phyloP scores from a whole-genome alignment of 2,888 invertebrate genomes.

The Physocephala rufipes region DNA sequence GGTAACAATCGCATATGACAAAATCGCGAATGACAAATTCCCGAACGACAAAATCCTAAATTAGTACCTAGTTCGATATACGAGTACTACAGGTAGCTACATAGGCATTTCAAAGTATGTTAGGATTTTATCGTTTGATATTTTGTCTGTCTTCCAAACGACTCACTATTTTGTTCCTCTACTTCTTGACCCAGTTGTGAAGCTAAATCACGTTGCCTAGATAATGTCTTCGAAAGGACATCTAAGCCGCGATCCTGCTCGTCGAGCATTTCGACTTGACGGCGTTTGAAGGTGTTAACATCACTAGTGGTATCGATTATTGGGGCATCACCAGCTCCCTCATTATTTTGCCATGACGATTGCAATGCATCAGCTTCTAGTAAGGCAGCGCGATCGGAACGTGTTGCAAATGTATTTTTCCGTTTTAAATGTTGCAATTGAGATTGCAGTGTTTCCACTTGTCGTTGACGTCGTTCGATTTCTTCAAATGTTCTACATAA shows the following conservation, averaged over 20 bases:
- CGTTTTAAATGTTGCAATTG: constrained; percentile 70
- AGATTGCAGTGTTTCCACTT: constrained; percentile 71
- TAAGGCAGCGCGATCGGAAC: constrained; percentile 43
- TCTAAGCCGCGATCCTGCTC: constrained; percentile 83
- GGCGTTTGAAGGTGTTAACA: constrained; percentile 67
- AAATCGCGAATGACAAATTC: too few species aligned
- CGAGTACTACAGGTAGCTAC: too few species aligned
- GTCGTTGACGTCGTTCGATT: constrained; percentile 70
- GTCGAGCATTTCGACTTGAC: constrained; percentile 72
- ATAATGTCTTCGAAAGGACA: constrained; percentile 76
- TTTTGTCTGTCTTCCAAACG: too few species aligned
- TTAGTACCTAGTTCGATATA: too few species aligned
- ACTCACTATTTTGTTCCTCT: constrained; percentile 78
- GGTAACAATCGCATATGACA: too few species aligned
- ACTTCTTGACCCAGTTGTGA: constrained; percentile 79
- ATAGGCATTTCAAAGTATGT: too few species aligned
- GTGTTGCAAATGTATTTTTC: constrained; percentile 49
- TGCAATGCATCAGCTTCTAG: constrained; percentile 39
- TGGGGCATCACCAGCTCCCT: constrained; percentile 65
- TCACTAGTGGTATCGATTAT: constrained; percentile 61
- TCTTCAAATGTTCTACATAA: constrained; percentile 70
- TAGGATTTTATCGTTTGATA: too few species aligned
- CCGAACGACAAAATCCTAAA: too few species aligned
- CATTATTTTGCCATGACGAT: constrained; percentile 50
- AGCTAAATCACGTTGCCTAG: constrained; percentile 80